Evolutionary conservation across 2,888 invertebrate species (phyloP).

Genomic region (Podotricha telesiphe): DNA sequence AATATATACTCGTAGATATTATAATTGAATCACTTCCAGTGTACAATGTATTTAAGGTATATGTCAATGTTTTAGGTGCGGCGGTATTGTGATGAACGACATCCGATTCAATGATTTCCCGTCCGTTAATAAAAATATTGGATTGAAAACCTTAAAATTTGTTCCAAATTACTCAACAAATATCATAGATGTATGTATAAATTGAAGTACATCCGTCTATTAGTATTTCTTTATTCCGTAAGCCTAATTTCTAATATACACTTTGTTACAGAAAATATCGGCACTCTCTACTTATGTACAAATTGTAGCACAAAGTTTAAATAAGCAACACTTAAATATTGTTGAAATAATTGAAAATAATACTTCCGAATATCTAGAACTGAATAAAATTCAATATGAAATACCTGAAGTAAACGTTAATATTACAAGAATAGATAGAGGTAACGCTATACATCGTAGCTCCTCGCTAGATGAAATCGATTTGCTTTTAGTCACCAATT

Average conservation of each 20-base stretch:
- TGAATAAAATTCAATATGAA: constrained; percentile 42
- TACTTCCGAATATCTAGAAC: constrained; percentile 38
- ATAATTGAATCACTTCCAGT: too few relatives aligned
- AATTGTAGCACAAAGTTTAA: constrained; percentile 54
- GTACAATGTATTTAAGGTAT: constrained; percentile 34
- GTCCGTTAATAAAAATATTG: constrained; percentile 37
- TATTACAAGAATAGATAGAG: constrained; percentile 39
- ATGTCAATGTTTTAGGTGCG: constrained; percentile 53
- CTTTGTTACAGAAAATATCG: constrained; percentile 45
- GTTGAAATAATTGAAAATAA: constrained; percentile 46
- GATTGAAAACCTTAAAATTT: constrained; percentile 52
- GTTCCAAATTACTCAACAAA: constrained; percentile 49
- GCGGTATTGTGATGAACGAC: constrained; percentile 56
- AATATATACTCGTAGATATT: too few relatives aligned
- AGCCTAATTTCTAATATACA: neutral
- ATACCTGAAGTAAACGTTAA: constrained; percentile 42
- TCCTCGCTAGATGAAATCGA: constrained; percentile 43
- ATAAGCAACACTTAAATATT: constrained; percentile 48
- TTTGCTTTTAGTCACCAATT: constrained; percentile 47
- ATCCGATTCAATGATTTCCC: constrained; percentile 52
- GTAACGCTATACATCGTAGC: constrained; percentile 33
- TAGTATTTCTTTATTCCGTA: neutral
- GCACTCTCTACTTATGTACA: constrained; percentile 50
- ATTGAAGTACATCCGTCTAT: neutral
- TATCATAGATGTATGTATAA: constrained; percentile 50